Conservation (phyloP, 2,888 invertebrate genomes). For the Laspeyria flexula region DNA sequence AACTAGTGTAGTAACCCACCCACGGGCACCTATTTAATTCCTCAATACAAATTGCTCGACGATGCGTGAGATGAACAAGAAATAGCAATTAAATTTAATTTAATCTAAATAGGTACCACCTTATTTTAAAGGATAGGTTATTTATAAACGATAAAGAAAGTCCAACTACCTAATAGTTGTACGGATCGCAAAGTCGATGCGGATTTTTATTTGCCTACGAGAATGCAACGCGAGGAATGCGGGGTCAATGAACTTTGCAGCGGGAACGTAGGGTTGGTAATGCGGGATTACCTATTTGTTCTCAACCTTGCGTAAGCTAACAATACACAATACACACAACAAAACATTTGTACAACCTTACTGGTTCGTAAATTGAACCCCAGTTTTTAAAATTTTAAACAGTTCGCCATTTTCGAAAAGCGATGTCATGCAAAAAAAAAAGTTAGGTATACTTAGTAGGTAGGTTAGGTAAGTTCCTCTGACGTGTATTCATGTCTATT, state of each 20-base stretch:
- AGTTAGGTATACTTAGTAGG: too few relatives aligned
- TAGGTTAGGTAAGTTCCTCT: neutral
- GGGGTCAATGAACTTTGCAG: conserved; percentile 62
- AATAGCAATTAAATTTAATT: conserved; percentile 45
- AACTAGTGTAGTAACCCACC: too few relatives aligned
- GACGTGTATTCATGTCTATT: neutral
- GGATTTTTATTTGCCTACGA: conserved; percentile 60
- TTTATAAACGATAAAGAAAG: conserved; percentile 45
- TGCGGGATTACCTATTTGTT: conserved; percentile 57
- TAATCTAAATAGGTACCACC: conserved; percentile 40
- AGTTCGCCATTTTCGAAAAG: conserved; percentile 19
- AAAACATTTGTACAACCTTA: conserved; percentile 43
- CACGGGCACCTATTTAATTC: too few relatives aligned
- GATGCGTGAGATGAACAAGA: conserved; percentile 18
- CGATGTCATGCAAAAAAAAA: conserved; percentile 1
- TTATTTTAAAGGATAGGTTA: conserved; percentile 35
- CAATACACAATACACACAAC: conserved; percentile 47
- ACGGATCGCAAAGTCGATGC: conserved; percentile 41
- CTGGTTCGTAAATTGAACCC: conserved; percentile 25
- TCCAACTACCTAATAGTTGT: conserved; percentile 42
- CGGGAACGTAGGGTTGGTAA: conserved; percentile 61
- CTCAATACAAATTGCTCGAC: conserved; percentile 5
- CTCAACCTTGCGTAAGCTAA: conserved; percentile 47
- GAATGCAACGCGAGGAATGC: conserved; percentile 64
- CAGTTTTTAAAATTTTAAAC: conserved; percentile 17